phyloP scores from a whole-genome alignment of 1,140 invertebrate genomes.

The Atta texana region DNA sequence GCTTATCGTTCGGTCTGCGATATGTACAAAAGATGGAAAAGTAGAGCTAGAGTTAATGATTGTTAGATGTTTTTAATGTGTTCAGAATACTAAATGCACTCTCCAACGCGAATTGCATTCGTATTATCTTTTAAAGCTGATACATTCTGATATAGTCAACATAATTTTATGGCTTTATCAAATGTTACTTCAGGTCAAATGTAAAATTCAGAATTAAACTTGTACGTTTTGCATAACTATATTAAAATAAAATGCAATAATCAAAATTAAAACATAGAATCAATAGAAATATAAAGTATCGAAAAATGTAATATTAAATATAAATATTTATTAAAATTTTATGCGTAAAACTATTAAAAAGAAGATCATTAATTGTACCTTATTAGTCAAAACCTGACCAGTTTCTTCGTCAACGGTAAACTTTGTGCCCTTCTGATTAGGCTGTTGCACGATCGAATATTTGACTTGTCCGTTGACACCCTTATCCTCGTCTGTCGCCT shows the following conservation, averaged over 20 bases:
- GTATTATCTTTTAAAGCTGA: conserved; percentile 4
- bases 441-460: conserved; percentile 98
- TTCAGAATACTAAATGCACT: conserved; percentile 22
- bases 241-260: neutral
- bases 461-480: conserved; percentile 97
- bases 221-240: neutral
- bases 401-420: conserved; percentile 98
- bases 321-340: neutral
- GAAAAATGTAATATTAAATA: neutral
- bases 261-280: conserved; percentile 3
- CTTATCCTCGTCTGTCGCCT: conserved; percentile 97
- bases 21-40: neutral
- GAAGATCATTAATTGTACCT: conserved; percentile 85
- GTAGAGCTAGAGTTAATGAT: neutral
- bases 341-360: neutral
- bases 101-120: conserved; percentile 13
- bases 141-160: neutral
- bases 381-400: conserved; percentile 97
- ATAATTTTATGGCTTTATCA: conserved; percentile 14
- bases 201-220: neutral
- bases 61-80: conserved; percentile 26
- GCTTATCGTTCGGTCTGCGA: conserved; percentile 42
- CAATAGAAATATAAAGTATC: neutral
- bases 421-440: conserved; percentile 98
- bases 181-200: neutral